These are phyloP conservation scores for Creontiades dilutus DNA, from an alignment of 2,888 invertebrate genomes.

Conservation along the genomic window DNA sequence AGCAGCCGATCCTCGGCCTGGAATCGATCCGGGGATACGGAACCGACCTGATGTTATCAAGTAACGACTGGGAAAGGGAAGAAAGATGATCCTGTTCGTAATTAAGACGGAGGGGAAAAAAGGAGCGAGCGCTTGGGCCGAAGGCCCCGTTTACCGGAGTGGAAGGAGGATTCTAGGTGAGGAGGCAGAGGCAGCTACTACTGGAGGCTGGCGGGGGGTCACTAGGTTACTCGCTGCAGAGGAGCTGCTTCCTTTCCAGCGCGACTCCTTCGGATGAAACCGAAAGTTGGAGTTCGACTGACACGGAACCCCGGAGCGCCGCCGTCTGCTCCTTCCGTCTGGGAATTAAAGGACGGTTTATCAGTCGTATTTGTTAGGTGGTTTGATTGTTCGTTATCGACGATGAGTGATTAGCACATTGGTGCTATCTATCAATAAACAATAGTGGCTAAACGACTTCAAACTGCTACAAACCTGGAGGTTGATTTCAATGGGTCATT, in stretches of 20 bases:
- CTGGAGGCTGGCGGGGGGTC: constrained; percentile 35
- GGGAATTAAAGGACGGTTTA: too few species aligned
- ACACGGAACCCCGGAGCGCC: constrained; percentile 23
- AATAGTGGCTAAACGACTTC: too few species aligned
- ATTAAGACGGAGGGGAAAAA: background rate
- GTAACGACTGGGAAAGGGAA: constrained; percentile 42
- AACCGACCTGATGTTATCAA: constrained; percentile 39
- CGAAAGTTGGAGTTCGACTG: background rate
- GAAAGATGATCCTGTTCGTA: constrained; percentile 39
- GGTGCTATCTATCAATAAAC: too few species aligned
- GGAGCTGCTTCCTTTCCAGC: constrained; percentile 30
- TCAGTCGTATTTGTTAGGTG: too few species aligned
- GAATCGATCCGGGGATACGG: constrained; percentile 28
- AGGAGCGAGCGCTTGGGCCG: constrained; percentile 14
- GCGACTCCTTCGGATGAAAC: background rate
- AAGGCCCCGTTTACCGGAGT: constrained; percentile 39
- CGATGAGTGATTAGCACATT: too few species aligned
- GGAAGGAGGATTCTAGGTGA: constrained; percentile 42
- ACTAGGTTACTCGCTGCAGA: constrained; percentile 28
- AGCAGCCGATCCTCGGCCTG: constrained; percentile 29
- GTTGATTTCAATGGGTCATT: too few species aligned
- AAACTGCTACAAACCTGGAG: too few species aligned
- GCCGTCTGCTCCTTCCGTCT: constrained; percentile 37
- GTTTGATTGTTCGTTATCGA: too few species aligned
- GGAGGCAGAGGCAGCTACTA: background rate